Base-by-base conservation (phyloP, 2,888 invertebrate genomes). In the Cosmia trapezina region DNA sequence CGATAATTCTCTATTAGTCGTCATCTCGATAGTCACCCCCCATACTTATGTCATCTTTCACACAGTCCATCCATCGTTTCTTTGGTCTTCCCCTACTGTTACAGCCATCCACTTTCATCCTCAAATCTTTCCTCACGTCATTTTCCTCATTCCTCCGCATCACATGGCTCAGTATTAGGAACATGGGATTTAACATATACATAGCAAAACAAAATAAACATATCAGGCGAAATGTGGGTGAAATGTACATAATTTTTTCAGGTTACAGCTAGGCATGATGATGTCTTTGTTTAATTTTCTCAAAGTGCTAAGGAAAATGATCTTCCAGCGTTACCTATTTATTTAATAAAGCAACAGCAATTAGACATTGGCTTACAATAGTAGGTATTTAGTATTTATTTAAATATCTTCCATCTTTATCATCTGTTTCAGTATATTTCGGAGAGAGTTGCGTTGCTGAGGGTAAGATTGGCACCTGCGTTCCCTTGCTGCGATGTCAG, bases 401-500 rank as follows among this genome's bases (percentile, higher is more conserved):
- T 28, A 28, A 28, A 62, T 19, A 47, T 47, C n/a, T n/a, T 22
- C 9, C 17, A 54, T 51, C 14, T 6, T 60, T 33, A 37, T 33
- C 11, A 17, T 51, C 14, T 56, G 28, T 80, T 85, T 1, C 82
- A 92, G 92, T 89, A 68, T 91, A 78, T 76, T 56, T 83, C 3
- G 91, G 90, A 9, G 91, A 92, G 41, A 83, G 71, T 41, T 92
- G 92, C 73, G 28, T 61, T 5, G 81, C 61, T 6, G 86, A 83
- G 0, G 76, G 76, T 7, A 53, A 70, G 8, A 22, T 76, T 3
- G 94, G 94, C 0, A 83, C 63, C 6, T 95, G 94, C 77, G 70
- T 79, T 5, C 83, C 85, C 1, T 78, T 95, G 51, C 71, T 84
- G 17, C 73, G 88, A 66, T 95, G 95, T 75, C 68, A 82, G 51